phyloP scores from a whole-genome alignment of 2,888 invertebrate genomes.

The Cephus spinipes region DNA sequence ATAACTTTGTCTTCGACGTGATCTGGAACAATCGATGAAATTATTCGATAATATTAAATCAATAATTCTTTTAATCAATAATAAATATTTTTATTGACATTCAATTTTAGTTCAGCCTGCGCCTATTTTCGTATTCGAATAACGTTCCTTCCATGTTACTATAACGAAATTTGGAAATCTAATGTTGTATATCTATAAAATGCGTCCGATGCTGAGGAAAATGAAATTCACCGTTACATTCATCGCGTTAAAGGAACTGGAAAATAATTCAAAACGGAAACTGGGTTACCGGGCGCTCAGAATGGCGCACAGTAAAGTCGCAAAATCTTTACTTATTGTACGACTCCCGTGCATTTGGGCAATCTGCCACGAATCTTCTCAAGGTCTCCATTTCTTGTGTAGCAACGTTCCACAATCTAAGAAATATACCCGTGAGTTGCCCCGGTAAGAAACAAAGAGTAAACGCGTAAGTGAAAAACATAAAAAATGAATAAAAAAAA shows the following conservation, averaged over 20 bases:
- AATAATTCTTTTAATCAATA: not conserved
- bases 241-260: not conserved
- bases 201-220: not conserved
- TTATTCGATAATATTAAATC: not conserved
- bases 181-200: not conserved
- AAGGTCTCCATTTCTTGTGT: not conserved
- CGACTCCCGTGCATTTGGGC: not conserved
- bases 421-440: not conserved
- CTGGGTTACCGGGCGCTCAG: not conserved
- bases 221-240: not conserved
- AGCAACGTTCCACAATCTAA: not conserved
- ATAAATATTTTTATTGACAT: not conserved
- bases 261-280: not conserved
- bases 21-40: constrained; percentile 14
- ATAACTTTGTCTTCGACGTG: constrained; percentile 28
- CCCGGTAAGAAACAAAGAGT: not conserved
- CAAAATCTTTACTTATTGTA: not conserved
- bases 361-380: not conserved
- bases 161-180: not conserved
- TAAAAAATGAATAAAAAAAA: not conserved
- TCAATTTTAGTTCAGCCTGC: not conserved
- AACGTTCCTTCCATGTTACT: not conserved
- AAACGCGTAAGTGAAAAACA: not conserved
- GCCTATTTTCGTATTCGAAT: not conserved
- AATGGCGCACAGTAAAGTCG: not conserved